Base-by-base conservation (phyloP, 2,888 invertebrate genomes). In the Ennomos quercinarius region DNA sequence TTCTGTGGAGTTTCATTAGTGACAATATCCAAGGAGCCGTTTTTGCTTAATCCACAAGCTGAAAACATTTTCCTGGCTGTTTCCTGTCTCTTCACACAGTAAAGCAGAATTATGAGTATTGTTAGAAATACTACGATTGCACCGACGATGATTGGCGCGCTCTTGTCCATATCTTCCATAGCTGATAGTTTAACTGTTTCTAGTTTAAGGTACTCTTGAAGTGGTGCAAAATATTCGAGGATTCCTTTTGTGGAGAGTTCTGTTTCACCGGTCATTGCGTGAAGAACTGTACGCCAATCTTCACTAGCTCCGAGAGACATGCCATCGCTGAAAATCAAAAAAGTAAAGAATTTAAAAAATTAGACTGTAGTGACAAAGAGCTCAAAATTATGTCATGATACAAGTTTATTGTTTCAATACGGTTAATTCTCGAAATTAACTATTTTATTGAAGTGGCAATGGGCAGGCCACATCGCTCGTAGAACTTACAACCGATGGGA, bases 241-340 rank as follows among this genome's bases (percentile, higher is more conserved):
- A 93, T 84, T 1, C 91, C 91, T 42, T 78, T 71, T 0, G 91
- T 88, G 0, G 89, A 89, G 10, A 92, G 67, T 67, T 91, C 87
- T 34, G 78, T 83, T 76, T 91, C 88, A 0, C 88, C 89, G 1
- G 91, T 91, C 65, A 92, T 90, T 0, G 80, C 75, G 59, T 85
- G 51, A 0, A 92, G 78, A 1, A 91, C 90, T n/a, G 78, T 81
- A 56, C 86, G 74, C 92, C 92, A 92, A 57, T 90, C 86, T 73
- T 86, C 80, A 62, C 90, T 90, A 0, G 91, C 91, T 1, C 92
- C 92, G 12, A 91, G 77, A 0, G 89, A 78, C 91, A 91, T 92
- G 1, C 91, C 92, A 17, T 84, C 77, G 17, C 92, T 94, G 77
- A 73, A 88, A 76, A 13, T 42, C 38, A 56, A 17, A 34, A n/a